These are phyloP conservation scores for Coregonus ussuriensis DNA, from an alignment of 2,797 vertebrate genomes.

Conservation along the genomic window DNA sequence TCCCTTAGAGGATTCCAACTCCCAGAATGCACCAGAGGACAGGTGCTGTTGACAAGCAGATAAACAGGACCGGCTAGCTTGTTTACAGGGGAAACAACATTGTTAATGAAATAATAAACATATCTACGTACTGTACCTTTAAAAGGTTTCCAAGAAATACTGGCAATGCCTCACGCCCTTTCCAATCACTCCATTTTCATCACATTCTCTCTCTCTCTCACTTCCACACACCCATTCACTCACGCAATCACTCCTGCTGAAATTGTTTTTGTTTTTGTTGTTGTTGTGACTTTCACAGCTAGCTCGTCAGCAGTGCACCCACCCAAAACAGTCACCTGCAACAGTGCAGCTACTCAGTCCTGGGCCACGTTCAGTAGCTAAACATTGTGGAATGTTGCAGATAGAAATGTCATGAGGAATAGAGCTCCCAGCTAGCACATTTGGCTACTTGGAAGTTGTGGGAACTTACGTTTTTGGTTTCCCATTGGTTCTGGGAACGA, in stretches of 20 bases:
- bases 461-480: too few species aligned
- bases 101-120: not conserved
- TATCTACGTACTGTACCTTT: not conserved
- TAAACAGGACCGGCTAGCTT: not conserved
- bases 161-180: not conserved
- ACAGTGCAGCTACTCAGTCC: not conserved
- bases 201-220: not conserved
- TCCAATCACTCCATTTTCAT: conserved; percentile 10
- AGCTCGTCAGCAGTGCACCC: conserved; percentile 28
- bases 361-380: not conserved
- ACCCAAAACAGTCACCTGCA: conserved; percentile 19
- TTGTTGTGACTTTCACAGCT: conserved; percentile 16
- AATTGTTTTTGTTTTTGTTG: conserved; percentile 6
- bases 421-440: too few species aligned
- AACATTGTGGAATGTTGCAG: not conserved
- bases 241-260: conserved; percentile 1
- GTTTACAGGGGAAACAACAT: not conserved
- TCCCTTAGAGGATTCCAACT: not conserved
- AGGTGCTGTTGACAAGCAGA: not conserved
- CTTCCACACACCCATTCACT: conserved; percentile 13
- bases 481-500: too few species aligned
- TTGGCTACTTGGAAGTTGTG: too few species aligned
- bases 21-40: not conserved
- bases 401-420: not conserved
- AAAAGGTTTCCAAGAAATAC: not conserved